Percentiles rank a stretch among this genome's conserved stretches.
Evolutionary conservation across 2,113 vertebrate genomes (phyloP).

Genomic region (Pycnonotus jocosus): DNA sequence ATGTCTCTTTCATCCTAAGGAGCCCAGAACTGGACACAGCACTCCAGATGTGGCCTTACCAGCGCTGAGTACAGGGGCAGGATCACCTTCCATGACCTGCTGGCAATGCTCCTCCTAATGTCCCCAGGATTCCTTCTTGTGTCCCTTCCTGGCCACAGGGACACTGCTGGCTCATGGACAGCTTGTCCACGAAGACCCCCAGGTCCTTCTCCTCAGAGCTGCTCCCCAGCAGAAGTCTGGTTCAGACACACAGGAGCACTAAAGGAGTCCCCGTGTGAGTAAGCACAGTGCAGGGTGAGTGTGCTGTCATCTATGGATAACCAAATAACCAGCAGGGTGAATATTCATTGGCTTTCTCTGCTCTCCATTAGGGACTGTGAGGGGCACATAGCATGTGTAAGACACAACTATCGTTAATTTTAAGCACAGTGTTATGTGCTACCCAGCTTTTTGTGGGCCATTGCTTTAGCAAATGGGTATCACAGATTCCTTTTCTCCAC

Average conservation of each 20-base stretch:
- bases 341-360: no score
- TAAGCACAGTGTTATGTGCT: no score
- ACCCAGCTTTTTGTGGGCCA: accelerated
- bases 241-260: no score
- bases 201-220: neutral
- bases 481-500: accelerated
- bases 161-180: neutral
- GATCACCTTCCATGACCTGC: accelerated
- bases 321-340: neutral
- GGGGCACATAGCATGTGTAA: accelerated
- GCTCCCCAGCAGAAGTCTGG: neutral
- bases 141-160: neutral
- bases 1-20: no score
- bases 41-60: accelerated
- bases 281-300: accelerated
- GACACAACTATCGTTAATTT: accelerated
- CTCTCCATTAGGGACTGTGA: accelerated
- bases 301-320: no score
- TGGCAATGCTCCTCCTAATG: neutral
- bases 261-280: accelerated
- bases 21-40: neutral
- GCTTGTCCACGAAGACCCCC: no score
- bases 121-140: no score
- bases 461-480: neutral
- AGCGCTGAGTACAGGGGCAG: accelerated